These are phyloP conservation scores for Crambe crambe DNA, from an alignment of 37 sponge, comb jelly and placozoan genomes.

Conservation along the genomic window DNA sequence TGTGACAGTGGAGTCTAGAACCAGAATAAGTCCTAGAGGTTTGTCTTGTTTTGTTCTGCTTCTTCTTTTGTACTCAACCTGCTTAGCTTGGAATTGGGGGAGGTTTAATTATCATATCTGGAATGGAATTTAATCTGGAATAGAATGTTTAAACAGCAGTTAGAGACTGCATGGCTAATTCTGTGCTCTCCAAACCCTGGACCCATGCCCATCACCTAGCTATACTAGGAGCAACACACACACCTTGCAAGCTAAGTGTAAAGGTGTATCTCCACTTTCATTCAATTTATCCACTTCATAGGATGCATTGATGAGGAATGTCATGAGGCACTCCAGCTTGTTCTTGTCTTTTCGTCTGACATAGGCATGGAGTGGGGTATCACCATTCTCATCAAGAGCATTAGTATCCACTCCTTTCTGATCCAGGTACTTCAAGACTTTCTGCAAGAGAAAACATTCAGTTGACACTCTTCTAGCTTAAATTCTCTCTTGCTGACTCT, in stretches of 20 bases:
- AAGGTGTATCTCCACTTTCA: background rate
- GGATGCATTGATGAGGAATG: slow-evolving; percentile 9
- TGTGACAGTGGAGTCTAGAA: no score
- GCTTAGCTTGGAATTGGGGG: no score
- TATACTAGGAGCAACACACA: background rate
- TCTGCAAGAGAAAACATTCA: background rate
- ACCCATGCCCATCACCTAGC: background rate
- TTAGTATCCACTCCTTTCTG: background rate
- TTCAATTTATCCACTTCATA: slow-evolving; percentile 6
- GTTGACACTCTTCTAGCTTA: no score
- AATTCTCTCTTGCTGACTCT: no score
- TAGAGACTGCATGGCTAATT: no score
- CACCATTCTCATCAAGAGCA: slow-evolving; percentile 8
- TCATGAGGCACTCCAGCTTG: slow-evolving; percentile 22
- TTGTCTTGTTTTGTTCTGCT: no score
- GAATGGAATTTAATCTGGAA: no score
- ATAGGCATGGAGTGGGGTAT: slow-evolving; percentile 17
- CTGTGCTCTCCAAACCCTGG: no score
- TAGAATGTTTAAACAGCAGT: no score
- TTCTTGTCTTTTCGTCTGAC: slow-evolving; percentile 26
- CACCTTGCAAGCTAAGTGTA: slow-evolving; percentile 14
- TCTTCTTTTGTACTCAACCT: no score
- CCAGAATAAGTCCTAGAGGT: no score
- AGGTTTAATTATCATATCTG: no score
- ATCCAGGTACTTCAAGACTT: background rate